phyloP scores from a whole-genome alignment of 2,888 invertebrate species.

The Synanthedon andrenaeformis region DNA sequence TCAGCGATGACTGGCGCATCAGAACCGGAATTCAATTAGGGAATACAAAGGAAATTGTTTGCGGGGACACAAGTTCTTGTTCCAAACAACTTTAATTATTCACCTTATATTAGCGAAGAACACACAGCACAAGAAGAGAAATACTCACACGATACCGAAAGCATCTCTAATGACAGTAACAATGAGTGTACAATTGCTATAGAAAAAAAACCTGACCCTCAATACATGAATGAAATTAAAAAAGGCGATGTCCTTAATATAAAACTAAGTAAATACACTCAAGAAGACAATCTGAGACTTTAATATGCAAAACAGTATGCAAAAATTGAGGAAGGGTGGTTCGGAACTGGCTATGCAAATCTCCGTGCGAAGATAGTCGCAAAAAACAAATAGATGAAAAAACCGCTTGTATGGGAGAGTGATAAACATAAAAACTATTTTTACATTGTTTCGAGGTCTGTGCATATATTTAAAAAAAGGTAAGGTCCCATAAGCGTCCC shows the following conservation, averaged over 20 bases:
- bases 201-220: constrained; percentile 59
- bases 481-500: constrained; percentile 35
- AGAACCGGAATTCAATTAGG: constrained; percentile 66
- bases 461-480: constrained; percentile 40
- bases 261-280: constrained; percentile 56
- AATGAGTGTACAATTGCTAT: constrained; percentile 23
- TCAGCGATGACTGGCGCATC: constrained; percentile 55
- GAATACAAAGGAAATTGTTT: constrained; percentile 49
- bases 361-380: constrained; percentile 61
- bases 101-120: constrained; percentile 27
- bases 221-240: constrained; percentile 52
- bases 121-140: constrained; percentile 26
- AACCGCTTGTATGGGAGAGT: constrained; percentile 57
- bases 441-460: constrained; percentile 45
- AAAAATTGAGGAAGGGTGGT: constrained; percentile 40
- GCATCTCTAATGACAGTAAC: constrained; percentile 54
- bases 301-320: constrained; percentile 58
- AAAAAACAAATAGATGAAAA: constrained; percentile 60
- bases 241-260: constrained; percentile 56
- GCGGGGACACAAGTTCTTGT: constrained; percentile 60
- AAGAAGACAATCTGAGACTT: constrained; percentile 45
- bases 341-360: constrained; percentile 64
- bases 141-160: constrained; percentile 49
- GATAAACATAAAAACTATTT: constrained; percentile 61
- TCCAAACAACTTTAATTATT: constrained; percentile 56